Evolutionary conservation across 2,888 invertebrate species (phyloP).

Genomic region (Tyria jacobaeae): DNA sequence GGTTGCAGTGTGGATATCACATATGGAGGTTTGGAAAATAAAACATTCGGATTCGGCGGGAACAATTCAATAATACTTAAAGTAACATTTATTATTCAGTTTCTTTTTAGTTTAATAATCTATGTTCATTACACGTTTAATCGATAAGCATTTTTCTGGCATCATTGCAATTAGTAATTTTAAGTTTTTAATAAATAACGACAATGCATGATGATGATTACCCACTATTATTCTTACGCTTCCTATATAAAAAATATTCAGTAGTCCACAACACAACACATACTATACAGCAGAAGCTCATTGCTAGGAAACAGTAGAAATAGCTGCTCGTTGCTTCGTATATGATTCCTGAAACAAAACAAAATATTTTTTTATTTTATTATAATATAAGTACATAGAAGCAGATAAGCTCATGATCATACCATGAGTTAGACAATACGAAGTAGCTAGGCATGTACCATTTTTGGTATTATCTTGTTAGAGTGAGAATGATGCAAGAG

Average conservation of each 20-base stretch:
- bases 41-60: too few species aligned
- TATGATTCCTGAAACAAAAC: constrained; percentile 68
- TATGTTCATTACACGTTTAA: not conserved
- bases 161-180: not conserved
- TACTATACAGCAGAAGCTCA: constrained; percentile 88
- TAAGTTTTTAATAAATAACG: not conserved
- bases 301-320: constrained; percentile 88
- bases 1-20: too few species aligned
- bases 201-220: constrained; percentile 19
- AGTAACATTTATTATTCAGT: too few species aligned
- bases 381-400: too few species aligned
- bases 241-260: constrained; percentile 60
- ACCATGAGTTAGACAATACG: too few species aligned
- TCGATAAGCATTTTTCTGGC: not conserved
- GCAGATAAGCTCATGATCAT: too few species aligned
- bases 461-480: too few species aligned
- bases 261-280: constrained; percentile 90
- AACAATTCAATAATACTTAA: too few species aligned
- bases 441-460: too few species aligned
- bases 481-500: too few species aligned
- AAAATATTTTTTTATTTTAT: not conserved
- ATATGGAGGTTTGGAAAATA: too few species aligned
- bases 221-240: constrained; percentile 25
- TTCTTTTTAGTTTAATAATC: too few species aligned
- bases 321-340: constrained; percentile 88